These are phyloP conservation scores for Cynopterus sphinx DNA, from an alignment of 2,797 vertebrate species.

Conservation along the genomic window DNA sequence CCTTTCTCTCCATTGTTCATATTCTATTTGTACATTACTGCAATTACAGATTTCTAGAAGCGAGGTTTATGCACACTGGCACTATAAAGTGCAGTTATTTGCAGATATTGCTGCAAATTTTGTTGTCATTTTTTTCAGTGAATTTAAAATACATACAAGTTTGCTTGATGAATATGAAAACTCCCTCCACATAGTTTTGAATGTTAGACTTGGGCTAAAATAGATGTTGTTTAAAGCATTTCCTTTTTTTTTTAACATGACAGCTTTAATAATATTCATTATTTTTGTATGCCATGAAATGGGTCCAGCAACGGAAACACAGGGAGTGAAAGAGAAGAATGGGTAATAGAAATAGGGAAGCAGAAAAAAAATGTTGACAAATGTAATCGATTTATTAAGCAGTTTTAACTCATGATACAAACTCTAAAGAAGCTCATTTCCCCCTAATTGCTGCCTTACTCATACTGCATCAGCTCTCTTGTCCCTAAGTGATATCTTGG, in stretches of 20 bases:
- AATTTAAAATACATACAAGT: background rate
- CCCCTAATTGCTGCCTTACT: background rate
- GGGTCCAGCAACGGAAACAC: background rate
- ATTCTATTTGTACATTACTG: background rate
- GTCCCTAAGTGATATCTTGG: background rate
- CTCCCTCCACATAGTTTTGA: background rate
- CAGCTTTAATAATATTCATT: background rate
- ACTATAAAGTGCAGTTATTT: background rate
- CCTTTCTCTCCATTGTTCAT: background rate
- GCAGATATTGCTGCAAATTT: background rate
- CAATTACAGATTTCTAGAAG: background rate
- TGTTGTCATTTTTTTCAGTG: background rate
- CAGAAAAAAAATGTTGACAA: background rate
- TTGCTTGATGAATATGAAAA: background rate
- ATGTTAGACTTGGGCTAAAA: background rate
- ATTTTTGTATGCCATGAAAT: background rate
- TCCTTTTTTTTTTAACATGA: background rate
- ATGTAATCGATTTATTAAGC: background rate
- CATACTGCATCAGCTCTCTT: background rate
- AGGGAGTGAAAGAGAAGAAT: background rate
- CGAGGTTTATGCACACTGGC: background rate
- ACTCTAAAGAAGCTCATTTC: background rate
- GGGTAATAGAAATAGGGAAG: background rate
- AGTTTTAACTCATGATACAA: background rate
- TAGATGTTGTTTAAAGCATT: background rate